A percentile compares a stretch with the other conserved stretches of the same genome.
These are phyloP conservation scores for Hafferia zeledoni DNA, from an alignment of 2,797 vertebrate genomes.

Conservation along the genomic window DNA sequence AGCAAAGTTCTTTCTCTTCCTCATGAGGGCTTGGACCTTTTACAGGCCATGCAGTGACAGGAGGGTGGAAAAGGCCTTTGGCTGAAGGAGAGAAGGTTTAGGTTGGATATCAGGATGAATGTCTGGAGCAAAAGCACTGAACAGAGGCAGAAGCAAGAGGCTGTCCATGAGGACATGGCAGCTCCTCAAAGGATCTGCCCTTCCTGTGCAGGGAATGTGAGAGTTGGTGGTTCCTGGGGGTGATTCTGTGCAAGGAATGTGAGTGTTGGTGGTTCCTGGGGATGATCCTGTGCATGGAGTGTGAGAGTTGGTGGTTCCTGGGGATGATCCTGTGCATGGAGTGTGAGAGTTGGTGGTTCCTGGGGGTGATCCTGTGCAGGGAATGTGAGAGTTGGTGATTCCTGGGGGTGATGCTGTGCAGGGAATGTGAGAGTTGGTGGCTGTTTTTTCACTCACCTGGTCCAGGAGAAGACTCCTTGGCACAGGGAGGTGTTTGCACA, in stretches of 20 bases:
- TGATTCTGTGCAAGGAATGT: too few species aligned
- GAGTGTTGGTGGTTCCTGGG: background rate
- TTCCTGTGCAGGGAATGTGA: background rate
- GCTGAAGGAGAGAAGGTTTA: background rate
- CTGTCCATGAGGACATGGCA: too few species aligned
- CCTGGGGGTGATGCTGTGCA: background rate
- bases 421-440: background rate
- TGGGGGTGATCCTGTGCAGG: too few species aligned
- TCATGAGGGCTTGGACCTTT: background rate
- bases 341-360: background rate
- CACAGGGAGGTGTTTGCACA: background rate
- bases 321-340: rapidly evolving
- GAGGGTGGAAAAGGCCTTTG: background rate
- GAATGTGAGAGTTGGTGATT: background rate
- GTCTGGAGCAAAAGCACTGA: background rate
- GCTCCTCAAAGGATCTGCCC: background rate
- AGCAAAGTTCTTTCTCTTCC: background rate
- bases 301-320: background rate
- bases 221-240: background rate
- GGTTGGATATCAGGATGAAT: background rate
- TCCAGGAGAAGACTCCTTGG: background rate
- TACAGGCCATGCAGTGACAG: too few species aligned
- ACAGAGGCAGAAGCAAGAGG: background rate
- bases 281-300: rapidly evolving
- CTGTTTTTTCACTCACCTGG: background rate